Evolutionary conservation across 2,797 vertebrate species (phyloP).

Genomic region (Aulostomus chinensis): DNA sequence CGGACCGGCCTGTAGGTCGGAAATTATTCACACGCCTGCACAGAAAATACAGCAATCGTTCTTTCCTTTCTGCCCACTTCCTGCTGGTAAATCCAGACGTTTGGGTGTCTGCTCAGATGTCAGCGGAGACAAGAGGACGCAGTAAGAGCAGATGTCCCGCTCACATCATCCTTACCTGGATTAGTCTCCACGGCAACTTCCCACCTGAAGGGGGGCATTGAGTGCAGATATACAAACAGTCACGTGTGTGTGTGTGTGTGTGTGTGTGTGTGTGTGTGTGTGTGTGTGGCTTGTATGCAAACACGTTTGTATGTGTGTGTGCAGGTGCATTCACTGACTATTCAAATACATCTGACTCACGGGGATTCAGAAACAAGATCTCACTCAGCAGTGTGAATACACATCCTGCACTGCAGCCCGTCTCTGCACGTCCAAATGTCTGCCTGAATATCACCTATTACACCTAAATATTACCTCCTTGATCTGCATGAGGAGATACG

Average conservation of each 20-base stretch:
- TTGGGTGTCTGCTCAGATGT: slow-evolving; percentile 45
- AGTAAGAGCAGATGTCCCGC: slow-evolving; percentile 77
- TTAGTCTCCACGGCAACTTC: slow-evolving; percentile 80
- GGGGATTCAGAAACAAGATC: slow-evolving; percentile 41
- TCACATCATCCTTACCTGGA: slow-evolving; percentile 78
- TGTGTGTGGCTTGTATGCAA: slow-evolving; percentile 22
- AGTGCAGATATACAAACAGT: slow-evolving; percentile 20
- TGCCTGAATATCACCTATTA: not conserved
- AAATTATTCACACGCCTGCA: not conserved
- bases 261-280: slow-evolving; percentile 9
- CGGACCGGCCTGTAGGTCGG: not conserved
- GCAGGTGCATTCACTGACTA: slow-evolving; percentile 61
- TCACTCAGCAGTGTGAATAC: slow-evolving; percentile 14
- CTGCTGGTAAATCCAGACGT: slow-evolving; percentile 33
- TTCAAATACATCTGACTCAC: slow-evolving; percentile 62
- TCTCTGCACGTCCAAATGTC: not conserved
- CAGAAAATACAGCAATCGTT: not conserved
- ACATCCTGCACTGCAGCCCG: slow-evolving; percentile 2
- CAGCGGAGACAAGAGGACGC: slow-evolving; percentile 55
- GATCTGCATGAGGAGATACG: no score
- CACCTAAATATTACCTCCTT: not conserved
- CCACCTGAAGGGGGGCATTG: slow-evolving; percentile 74
- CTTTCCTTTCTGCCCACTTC: slow-evolving; percentile 4
- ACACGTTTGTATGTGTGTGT: slow-evolving; percentile 18
- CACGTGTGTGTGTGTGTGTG: slow-evolving; percentile 17